Base-by-base conservation (phyloP, 2,113 vertebrate genomes). In the Megalops atlanticus region DNA sequence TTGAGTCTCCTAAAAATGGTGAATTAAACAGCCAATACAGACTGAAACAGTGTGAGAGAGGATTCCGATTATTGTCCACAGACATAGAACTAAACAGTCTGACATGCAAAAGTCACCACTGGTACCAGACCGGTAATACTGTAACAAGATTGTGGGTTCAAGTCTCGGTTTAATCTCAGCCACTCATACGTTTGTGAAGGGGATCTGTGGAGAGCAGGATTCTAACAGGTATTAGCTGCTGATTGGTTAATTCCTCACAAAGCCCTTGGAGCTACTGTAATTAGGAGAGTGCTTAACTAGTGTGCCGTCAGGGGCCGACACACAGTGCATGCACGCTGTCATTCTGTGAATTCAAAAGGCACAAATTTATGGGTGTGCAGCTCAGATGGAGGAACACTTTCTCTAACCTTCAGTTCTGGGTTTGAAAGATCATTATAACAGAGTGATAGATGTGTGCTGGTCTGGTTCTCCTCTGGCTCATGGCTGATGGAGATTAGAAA, bases 271-370 rank as follows among this genome's bases (percentile, higher is more conserved):
- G 85, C 87, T 84, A 85, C 86, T 86, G 86, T 91, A 88, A 92
- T 89, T 87, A 89, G 88, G 79, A 83, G 87, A 89, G 88, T 87
- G 87, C 88, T 92, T 88, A 90, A 91, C 89, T 89, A 82, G 85
- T 83, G 83, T 58, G 84, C 80, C 80, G 83, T 88, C 85, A 86
- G 83, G 85, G 84, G 7, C 14, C 1, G 43, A 14, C 43, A 6
- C 43, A 45, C 0, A 45, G 43, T 45, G 43, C 1, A 14, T 45
- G 43, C 7, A 45, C 49, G 49, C 49, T 54, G 49, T 21, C 16
- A n/a, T n/a, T 54, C 49, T 2, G 16, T 6, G 16, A 6, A 24
- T 49, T 16, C 11, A 33, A 74, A 10, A 39, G 36, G 82, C 77
- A 64, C 82, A 85, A 70, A 49, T 82, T 80, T 77, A 85, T 47